A percentile compares a stretch with the other conserved stretches of the same genome.
Evolutionary conservation across 2,113 vertebrate species (phyloP).

Genomic region (Raja brachyura): DNA sequence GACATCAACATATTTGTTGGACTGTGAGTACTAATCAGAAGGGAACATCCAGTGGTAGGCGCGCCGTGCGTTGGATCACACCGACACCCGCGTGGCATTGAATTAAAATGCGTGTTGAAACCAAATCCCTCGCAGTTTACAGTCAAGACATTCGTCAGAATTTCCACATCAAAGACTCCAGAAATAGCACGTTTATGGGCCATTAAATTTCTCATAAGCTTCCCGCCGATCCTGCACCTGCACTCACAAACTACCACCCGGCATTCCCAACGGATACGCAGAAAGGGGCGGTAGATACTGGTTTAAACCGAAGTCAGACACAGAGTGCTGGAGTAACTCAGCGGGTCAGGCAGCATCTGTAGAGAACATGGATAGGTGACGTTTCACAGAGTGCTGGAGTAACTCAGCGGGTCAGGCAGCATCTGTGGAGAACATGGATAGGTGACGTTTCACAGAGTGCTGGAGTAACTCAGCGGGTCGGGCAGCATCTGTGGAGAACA

Average conservation of each 20-base stretch:
- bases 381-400: no score
- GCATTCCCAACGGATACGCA: no score
- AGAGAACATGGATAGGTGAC: no score
- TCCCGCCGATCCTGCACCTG: neutral
- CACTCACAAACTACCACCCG: neutral
- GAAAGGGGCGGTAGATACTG: no score
- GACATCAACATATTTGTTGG: neutral
- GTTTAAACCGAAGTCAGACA: no score
- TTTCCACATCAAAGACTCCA: neutral
- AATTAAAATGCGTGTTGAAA: neutral
- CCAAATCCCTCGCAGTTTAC: neutral
- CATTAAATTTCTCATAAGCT: neutral
- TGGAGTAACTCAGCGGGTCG: no score
- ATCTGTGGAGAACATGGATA: no score
- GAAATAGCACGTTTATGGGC: neutral
- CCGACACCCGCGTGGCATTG: neutral
- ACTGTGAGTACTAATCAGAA: neutral
- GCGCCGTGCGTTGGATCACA: neutral
- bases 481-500: no score
- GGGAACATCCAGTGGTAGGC: neutral
- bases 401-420: no score
- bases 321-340: no score
- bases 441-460: no score
- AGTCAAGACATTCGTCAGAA: neutral
- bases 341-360: no score